Evolutionary conservation across 1,140 invertebrate species (phyloP), one percentile per base, ranked within the genome.

Genomic region (Conopomorpha cramerella): DNA sequence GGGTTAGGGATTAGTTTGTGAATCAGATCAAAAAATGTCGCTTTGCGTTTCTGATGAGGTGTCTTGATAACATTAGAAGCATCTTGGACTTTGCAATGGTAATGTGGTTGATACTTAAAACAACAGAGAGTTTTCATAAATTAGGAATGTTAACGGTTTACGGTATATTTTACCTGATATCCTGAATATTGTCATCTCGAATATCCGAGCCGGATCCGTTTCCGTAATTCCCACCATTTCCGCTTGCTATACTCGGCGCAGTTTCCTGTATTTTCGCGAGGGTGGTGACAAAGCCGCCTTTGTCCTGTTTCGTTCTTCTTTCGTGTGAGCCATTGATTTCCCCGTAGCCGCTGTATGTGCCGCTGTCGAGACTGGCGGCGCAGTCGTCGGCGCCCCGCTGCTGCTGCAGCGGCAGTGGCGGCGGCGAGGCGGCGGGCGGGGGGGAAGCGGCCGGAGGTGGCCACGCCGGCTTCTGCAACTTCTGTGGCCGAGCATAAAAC

Each of bases 401-500:
- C 32, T 61, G 49, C 27, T 40, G 49, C 34, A 46, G 42, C 16
- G 32, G 46, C n/a, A 47, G 39, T 2, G 58, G 66, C 16, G 64
- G 63, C n/a, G 67, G 61, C 1, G 65, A 67, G 4, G 61, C 51
- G 15, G 64, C 51, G 25, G 56, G 64, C 28, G 57, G 63, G 11
- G 59, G 68, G n/a, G 66, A 68, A 1, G 58, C 48, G 11, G 62
- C 51, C 2, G 60, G 76, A 0, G 89, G 88, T 0, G 89, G 88
- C 89, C 89, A 91, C 1, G 86, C 79, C 13, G 86, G 83, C 39
- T 82, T 83, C 34, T 86, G 84, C 27, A 91, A 57, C 51, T 89
- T 90, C 49, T 90, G 87, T 1, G 89, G 88, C 46, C 87, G 78
- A 3, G 86, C 84, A 49, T 91, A 90, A 51, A 90, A 90, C 52